phyloP scores from a whole-genome alignment of 2,797 vertebrate genomes.

The Gallinago solitaria region DNA sequence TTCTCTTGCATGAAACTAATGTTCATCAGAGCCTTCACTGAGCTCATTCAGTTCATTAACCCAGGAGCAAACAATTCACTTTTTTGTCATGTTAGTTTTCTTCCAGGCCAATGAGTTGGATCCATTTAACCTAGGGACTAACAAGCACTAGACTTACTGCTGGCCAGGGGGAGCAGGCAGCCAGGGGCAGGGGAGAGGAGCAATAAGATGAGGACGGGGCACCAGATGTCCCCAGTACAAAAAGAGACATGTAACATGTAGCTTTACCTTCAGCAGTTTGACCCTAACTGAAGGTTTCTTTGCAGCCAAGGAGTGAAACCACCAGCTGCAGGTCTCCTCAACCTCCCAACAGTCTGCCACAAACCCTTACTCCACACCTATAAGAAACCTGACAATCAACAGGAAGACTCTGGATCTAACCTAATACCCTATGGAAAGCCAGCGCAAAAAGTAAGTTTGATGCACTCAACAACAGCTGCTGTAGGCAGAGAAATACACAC shows the following conservation, averaged over 20 bases:
- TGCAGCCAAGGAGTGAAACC: not conserved
- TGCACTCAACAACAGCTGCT: not conserved
- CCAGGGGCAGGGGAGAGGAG: not conserved
- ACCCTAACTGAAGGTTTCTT: not conserved
- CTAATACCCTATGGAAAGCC: not conserved
- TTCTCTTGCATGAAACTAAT: constrained; percentile 1
- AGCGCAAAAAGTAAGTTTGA: not conserved
- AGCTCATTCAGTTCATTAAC: constrained; percentile 47
- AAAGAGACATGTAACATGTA: not conserved
- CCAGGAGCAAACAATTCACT: constrained; percentile 29
- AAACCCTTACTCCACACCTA: not conserved
- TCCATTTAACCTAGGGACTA: not conserved
- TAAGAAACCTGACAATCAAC: not conserved
- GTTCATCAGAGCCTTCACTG: constrained; percentile 41
- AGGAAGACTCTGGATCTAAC: not conserved
- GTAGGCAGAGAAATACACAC: not conserved
- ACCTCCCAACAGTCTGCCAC: not conserved
- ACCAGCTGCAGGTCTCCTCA: not conserved
- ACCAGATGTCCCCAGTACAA: not conserved
- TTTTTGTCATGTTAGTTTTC: constrained; percentile 48
- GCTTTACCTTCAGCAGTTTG: not conserved
- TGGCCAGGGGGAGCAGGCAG: rapidly evolving
- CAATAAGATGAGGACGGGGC: not conserved
- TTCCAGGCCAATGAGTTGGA: constrained; percentile 17
- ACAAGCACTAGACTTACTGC: rapidly evolving